Evolutionary conservation across 2,797 vertebrate genomes (phyloP).

Genomic region (Vireo griseus): DNA sequence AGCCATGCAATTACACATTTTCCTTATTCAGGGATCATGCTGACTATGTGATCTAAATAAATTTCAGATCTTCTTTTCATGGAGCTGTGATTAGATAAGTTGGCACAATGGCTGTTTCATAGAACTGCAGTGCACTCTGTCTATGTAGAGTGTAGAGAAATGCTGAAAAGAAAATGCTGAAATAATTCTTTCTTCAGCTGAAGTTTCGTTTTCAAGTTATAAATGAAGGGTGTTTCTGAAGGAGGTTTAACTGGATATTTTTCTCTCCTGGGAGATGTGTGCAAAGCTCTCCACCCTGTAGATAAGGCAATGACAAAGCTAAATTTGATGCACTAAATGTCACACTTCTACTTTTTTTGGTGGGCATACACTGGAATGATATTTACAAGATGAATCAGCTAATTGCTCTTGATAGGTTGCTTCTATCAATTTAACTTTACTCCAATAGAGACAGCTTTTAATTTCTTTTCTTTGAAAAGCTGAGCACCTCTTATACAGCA

Average conservation of each 20-base stretch:
- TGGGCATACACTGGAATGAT: not conserved
- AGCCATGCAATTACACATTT: conserved; percentile 34
- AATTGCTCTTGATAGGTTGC: not conserved
- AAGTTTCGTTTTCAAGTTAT: not conserved
- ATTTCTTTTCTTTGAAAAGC: not conserved
- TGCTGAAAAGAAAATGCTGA: not conserved
- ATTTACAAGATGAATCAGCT: conserved; percentile 24
- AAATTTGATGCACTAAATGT: not conserved
- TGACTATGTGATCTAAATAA: conserved; percentile 49
- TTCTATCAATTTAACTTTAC: conserved; percentile 20
- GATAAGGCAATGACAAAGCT: not conserved
- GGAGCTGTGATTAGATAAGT: conserved; percentile 30
- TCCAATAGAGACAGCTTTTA: not conserved
- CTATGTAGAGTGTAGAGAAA: not conserved
- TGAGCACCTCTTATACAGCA: not conserved
- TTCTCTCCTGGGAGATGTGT: not conserved
- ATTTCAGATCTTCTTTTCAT: conserved; percentile 25
- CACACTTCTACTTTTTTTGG: not conserved
- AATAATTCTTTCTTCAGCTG: not conserved
- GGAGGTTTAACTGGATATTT: not conserved
- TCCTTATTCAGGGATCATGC: not conserved
- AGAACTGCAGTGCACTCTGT: not conserved
- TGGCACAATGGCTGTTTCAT: not conserved
- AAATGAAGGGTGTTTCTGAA: not conserved
- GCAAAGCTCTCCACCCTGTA: not conserved